Conservation (phyloP, 2,113 vertebrate genomes). For the Chaenocephalus aceratus region DNA sequence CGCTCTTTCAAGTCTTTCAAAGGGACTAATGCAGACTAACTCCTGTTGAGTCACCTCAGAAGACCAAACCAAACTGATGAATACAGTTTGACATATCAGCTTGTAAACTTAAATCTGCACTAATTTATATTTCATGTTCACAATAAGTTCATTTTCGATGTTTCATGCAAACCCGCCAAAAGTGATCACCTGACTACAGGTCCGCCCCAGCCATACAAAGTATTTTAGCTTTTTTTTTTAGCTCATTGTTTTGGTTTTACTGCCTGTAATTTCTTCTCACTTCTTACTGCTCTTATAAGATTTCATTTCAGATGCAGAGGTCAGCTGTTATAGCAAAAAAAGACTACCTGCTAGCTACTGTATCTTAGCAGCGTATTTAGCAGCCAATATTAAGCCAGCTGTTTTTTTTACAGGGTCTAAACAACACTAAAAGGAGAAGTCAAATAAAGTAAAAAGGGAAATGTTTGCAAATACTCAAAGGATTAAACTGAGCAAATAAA, state of each 20-base stretch:
- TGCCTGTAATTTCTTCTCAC: no score
- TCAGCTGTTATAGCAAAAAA: background rate
- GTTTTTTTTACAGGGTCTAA: background rate
- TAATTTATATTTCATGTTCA: background rate
- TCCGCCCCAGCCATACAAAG: background rate
- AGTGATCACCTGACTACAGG: background rate
- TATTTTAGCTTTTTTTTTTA: background rate
- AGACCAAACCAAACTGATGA: constrained; percentile 11
- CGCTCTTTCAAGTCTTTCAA: constrained; percentile 52
- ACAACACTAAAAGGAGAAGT: background rate
- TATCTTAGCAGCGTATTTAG: background rate
- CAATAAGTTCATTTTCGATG: background rate
- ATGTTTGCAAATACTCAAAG: background rate
- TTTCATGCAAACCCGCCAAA: background rate
- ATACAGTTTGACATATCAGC: background rate
- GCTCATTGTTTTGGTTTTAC: background rate
- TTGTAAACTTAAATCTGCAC: background rate
- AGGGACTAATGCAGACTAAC: constrained; percentile 59
- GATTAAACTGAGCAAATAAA: background rate
- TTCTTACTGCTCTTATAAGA: no score
- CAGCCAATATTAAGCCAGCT: background rate
- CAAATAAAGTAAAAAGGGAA: background rate
- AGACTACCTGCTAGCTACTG: background rate
- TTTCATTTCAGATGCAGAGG: no score
- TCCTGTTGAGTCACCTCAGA: constrained; percentile 38